A percentile compares a stretch with the other conserved stretches of the same genome.
Evolutionary conservation across 2,888 invertebrate species (phyloP).

Genomic region (Pseudanteris insignis): DNA sequence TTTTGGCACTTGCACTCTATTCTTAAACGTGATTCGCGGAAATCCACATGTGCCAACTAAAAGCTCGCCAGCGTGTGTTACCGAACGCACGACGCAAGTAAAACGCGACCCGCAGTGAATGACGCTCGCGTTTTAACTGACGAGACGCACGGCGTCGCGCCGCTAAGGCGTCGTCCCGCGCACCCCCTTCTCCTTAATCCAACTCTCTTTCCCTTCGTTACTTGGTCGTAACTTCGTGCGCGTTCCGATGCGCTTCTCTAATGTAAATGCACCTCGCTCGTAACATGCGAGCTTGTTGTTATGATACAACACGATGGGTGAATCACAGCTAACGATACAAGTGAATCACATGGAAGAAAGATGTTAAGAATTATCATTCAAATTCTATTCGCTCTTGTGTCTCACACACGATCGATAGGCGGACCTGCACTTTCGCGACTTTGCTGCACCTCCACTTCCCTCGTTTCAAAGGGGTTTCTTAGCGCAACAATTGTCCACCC

Average conservation of each 20-base stretch:
- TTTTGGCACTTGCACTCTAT: conserved; percentile 36
- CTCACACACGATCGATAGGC: no score
- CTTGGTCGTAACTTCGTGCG: conserved; percentile 7
- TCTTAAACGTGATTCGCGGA: conserved; percentile 46
- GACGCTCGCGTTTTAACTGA: conserved; percentile 61
- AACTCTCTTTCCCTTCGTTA: conserved; percentile 7
- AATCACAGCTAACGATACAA: conserved; percentile 21
- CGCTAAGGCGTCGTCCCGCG: conserved; percentile 38
- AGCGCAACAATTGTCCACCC: no score
- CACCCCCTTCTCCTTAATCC: conserved; percentile 16
- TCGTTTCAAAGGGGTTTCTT: no score
- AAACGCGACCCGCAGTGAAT: conserved; percentile 46
- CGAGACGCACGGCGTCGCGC: conserved; percentile 51
- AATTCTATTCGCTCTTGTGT: no score
- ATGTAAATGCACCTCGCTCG: conserved; percentile 20
- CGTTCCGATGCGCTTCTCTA: conserved; percentile 27
- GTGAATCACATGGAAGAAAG: conserved; percentile 7
- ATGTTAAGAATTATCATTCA: no score
- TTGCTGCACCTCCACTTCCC: no score
- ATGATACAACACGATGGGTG: conserved; percentile 18
- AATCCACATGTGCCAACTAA: conserved; percentile 43
- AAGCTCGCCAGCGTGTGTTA: conserved; percentile 36
- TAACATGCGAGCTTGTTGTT: conserved; percentile 15
- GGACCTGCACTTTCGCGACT: no score
- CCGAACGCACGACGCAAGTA: conserved; percentile 11